Base-by-base conservation (phyloP, 2,797 vertebrate genomes). In the Scarus forsteni region DNA sequence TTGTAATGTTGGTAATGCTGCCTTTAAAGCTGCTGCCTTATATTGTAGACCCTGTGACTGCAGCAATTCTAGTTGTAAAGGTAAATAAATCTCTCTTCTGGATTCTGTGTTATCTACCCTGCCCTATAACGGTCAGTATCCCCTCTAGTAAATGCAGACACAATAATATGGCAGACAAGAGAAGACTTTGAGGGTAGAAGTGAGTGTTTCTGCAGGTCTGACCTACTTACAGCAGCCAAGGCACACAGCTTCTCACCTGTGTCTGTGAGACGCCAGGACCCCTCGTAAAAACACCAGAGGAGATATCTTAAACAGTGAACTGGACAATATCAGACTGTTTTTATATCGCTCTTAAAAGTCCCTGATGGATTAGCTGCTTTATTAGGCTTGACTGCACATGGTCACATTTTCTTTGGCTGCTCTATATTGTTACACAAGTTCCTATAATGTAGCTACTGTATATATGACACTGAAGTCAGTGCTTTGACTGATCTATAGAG, bases 211-310 rank as follows among this genome's bases (percentile, higher is more conserved):
- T 86, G 85, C 84, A 89, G 84, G 67, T 74, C 70, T 92, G 90
- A 92, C 91, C 92, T 92, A 93, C 85, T 91, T 94, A 78, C 53
- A 84, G 85, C 75, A 67, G 77, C 71, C 77, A 77, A 54, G 59
- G 52, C 78, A 77, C 84, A 72, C 77, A 63, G 80, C 73, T 84
- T 79, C 73, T 92, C 82, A 92, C 92, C 87, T 91, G 86, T 74
- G 81, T 79, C 81, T 81, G 70, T 67, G 80, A 88, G 80, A 79
- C 52, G 59, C 69, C 81, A 73, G 65, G 69, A 85, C 68, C 55
- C 70, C 64, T 83, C 82, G 52, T 85, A 78, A 89, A 88, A 84
- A 53, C 58, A 73, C 62, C 73, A 60, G 27, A 48, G 54, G 51
- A 75, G 5, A 75, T 73, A 79, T 84, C 63, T 83, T 64, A 74